A percentile compares a stretch with the other conserved stretches of the same genome.
These are phyloP conservation scores for Loxodonta africana DNA, from an alignment of 2,113 vertebrate genomes.

Conservation along the genomic window DNA sequence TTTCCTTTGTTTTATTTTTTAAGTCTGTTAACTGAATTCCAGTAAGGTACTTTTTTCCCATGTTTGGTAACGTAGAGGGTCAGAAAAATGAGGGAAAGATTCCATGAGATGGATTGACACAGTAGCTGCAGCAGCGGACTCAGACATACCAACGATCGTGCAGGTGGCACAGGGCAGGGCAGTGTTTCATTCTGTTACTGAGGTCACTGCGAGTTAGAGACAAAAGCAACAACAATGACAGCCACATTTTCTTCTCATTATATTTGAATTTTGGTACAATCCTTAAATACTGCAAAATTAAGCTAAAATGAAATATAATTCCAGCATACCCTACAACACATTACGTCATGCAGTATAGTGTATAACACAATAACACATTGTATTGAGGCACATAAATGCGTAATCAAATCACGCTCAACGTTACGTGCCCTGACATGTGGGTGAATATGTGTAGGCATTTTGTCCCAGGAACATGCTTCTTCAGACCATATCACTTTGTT, in stretches of 20 bases:
- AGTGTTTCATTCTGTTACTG: not conserved
- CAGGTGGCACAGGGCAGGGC: not conserved
- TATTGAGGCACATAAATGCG: not conserved
- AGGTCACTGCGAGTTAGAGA: not conserved
- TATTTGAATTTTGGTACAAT: not conserved
- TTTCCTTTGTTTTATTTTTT: not conserved
- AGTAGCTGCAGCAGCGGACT: not conserved
- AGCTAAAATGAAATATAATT: not conserved
- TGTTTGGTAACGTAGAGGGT: not conserved
- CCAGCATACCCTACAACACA: not conserved
- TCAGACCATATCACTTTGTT: too few relatives aligned
- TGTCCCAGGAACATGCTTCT: not conserved
- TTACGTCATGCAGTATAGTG: too few relatives aligned
- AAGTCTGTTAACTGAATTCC: not conserved
- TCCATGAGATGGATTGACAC: not conserved
- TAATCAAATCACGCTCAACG: not conserved
- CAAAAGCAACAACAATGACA: not conserved
- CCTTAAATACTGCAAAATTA: not conserved
- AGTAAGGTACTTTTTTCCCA: not conserved
- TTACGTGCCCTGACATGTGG: too few relatives aligned
- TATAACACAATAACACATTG: too few relatives aligned
- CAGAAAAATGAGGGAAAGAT: not conserved
- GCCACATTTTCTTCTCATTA: not conserved
- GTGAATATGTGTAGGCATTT: not conserved
- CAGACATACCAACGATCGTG: not conserved